Percentiles rank a stretch among this genome's conserved stretches.
Conservation (phyloP, 2,888 invertebrate genomes). For the Alitta virens region DNA sequence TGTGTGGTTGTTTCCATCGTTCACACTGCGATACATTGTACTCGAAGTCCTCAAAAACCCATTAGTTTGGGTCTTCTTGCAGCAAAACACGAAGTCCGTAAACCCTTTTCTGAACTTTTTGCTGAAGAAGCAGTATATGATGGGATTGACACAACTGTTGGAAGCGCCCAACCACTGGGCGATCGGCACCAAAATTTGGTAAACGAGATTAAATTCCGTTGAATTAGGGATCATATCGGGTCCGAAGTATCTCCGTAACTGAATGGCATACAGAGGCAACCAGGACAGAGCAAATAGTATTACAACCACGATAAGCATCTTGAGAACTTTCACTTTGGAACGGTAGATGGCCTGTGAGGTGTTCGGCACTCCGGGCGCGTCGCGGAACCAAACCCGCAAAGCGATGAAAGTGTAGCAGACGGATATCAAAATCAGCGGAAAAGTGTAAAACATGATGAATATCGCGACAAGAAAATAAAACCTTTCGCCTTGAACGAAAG, state of each 20-base stretch:
- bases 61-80: neutral
- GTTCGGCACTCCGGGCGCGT: slow-evolving; percentile 83
- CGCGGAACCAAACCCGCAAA: slow-evolving; percentile 82
- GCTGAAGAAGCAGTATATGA: slow-evolving; percentile 91
- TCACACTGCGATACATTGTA: slow-evolving; percentile 3
- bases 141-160: slow-evolving; percentile 93
- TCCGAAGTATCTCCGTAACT: slow-evolving; percentile 83
- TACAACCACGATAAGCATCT: slow-evolving; percentile 90
- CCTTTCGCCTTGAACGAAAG: slow-evolving; percentile 52
- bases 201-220: slow-evolving; percentile 22
- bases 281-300: slow-evolving; percentile 90
- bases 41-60: neutral
- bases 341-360: slow-evolving; percentile 63
- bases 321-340: slow-evolving; percentile 90
- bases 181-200: slow-evolving; percentile 69
- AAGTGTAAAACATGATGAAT: slow-evolving; percentile 83
- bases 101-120: slow-evolving; percentile 89
- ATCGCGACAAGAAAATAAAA: slow-evolving; percentile 86
- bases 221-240: slow-evolving; percentile 12
- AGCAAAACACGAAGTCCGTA: slow-evolving; percentile 22
- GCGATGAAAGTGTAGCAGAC: slow-evolving; percentile 90
- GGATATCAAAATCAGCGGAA: slow-evolving; percentile 86
- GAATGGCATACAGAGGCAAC: slow-evolving; percentile 87
- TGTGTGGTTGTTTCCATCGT: neutral
- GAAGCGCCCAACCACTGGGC: slow-evolving; percentile 91